phyloP scores from a whole-genome alignment of 2,113 vertebrate genomes.

The Sigmodon hispidus region DNA sequence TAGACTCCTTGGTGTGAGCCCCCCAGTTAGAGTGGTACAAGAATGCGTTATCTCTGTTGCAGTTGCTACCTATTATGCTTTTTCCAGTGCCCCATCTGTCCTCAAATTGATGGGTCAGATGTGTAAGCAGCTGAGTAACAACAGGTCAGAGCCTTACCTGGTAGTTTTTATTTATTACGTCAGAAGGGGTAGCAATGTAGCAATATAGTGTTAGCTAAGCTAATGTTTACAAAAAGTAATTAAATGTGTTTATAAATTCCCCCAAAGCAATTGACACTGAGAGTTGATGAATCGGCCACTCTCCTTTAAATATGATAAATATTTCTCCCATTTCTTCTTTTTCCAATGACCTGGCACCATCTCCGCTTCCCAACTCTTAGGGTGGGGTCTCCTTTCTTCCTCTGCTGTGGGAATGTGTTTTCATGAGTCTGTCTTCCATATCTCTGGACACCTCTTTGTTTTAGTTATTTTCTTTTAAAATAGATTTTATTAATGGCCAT shows the following conservation, averaged over 20 bases:
- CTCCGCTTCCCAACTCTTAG: constrained; percentile 58
- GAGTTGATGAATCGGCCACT: constrained; percentile 77
- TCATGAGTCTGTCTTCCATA: constrained; percentile 66
- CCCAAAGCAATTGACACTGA: constrained; percentile 75
- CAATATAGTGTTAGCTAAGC: constrained; percentile 65
- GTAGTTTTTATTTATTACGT: not conserved
- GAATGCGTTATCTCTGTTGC: not conserved
- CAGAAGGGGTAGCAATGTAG: not conserved
- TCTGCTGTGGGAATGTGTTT: constrained; percentile 63
- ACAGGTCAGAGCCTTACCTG: not conserved
- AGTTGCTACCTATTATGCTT: not conserved
- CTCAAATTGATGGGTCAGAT: not conserved
- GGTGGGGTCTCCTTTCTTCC: constrained; percentile 53
- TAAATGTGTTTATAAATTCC: constrained; percentile 82
- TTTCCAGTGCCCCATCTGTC: not conserved
- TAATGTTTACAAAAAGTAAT: constrained; percentile 80
- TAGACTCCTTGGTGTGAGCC: not conserved
- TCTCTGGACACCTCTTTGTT: constrained; percentile 35
- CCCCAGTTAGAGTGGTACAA: not conserved
- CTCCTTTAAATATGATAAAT: constrained; percentile 76
- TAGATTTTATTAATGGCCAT: constrained; percentile 74
- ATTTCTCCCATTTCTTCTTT: constrained; percentile 49
- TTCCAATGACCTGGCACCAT: too few relatives aligned
- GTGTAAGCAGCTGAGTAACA: not conserved
- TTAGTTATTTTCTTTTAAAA: constrained; percentile 73